These are phyloP conservation scores for Xestia rhomboidea DNA, from an alignment of 2,888 invertebrate genomes.

Conservation along the genomic window DNA sequence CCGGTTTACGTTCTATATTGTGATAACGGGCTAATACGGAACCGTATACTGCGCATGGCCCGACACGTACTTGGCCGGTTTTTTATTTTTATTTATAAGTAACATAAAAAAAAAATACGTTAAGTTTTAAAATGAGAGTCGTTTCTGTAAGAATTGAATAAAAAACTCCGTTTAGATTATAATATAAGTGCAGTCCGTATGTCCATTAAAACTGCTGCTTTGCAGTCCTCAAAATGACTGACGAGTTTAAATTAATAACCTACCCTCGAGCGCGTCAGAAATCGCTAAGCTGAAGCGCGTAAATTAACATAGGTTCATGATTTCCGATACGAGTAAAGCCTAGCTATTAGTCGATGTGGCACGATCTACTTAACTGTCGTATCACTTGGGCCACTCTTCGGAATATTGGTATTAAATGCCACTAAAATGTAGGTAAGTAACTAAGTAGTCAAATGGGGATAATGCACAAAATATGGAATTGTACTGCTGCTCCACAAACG, in stretches of 20 bases:
- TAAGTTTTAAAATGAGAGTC: neutral
- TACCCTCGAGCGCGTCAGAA: constrained; percentile 5
- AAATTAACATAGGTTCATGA: constrained; percentile 44
- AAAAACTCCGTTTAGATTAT: neutral
- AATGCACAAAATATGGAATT: neutral
- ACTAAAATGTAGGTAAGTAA: constrained; percentile 20
- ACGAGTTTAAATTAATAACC: constrained; percentile 12
- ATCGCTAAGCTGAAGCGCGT: constrained; percentile 30
- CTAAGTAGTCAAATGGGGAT: constrained; percentile 1
- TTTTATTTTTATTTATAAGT: neutral
- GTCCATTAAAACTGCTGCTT: constrained; percentile 2
- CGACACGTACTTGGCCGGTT: too few species aligned
- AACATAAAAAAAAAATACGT: too few species aligned
- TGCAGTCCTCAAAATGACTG: neutral
- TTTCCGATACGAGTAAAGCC: constrained; percentile 49
- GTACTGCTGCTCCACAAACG: too few species aligned
- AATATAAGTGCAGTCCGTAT: neutral
- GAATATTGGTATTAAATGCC: constrained; percentile 15
- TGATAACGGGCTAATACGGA: too few species aligned
- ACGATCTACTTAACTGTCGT: constrained; percentile 35
- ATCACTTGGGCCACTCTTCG: constrained; percentile 2
- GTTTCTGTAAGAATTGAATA: neutral
- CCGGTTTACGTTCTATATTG: too few species aligned
- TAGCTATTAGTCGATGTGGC: constrained; percentile 42
- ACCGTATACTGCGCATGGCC: too few species aligned